Evolutionary conservation across 2,797 vertebrate genomes (phyloP).

Genomic region (Anolis apletophallus): DNA sequence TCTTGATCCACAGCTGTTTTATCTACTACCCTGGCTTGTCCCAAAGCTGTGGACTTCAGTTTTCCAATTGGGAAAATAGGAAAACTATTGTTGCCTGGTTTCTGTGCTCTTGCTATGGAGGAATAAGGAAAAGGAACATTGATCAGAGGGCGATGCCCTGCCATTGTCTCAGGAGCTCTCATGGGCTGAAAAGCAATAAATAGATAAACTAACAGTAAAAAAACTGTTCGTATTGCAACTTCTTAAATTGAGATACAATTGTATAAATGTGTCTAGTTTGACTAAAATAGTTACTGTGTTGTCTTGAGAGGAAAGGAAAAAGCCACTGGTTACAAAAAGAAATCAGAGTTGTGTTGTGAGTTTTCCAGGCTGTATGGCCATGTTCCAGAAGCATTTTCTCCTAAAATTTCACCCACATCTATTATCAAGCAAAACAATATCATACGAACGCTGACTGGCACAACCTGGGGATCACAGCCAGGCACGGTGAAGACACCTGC

Average conservation of each 20-base stretch:
- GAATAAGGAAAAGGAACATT: background rate
- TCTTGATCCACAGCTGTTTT: no score
- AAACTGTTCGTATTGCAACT: background rate
- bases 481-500: no score
- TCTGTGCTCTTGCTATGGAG: background rate
- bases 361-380: no score
- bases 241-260: background rate
- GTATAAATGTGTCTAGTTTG: constrained; percentile 3
- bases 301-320: constrained; percentile 37
- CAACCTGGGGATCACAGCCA: no score
- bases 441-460: no score
- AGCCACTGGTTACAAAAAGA: background rate
- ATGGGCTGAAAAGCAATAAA: background rate
- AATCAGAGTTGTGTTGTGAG: background rate
- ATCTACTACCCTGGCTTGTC: background rate
- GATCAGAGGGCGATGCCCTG: no score
- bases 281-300: constrained; percentile 14
- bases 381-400: no score
- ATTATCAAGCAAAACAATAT: no score
- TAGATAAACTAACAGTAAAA: no score
- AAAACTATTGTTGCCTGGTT: background rate
- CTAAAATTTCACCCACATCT: no score
- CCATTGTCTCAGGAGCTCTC: no score
- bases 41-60: background rate
- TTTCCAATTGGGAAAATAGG: background rate